Evolutionary conservation across 2,888 invertebrate species (phyloP).

Genomic region (Drosophila nr. fundita): DNA sequence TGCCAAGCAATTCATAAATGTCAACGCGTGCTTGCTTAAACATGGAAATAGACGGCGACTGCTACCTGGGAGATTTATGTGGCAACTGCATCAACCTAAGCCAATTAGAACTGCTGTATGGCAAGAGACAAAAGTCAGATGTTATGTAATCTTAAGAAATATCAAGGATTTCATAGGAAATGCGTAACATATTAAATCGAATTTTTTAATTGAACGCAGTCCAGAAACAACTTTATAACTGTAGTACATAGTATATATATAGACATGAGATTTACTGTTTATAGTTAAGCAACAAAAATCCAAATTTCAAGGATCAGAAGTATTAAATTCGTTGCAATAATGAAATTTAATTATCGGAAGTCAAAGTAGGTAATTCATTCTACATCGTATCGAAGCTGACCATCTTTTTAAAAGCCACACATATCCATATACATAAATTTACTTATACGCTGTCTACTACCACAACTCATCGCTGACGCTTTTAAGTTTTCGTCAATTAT

Average conservation of each 20-base stretch:
- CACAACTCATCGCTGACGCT: conserved; percentile 38
- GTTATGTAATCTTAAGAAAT: neutral
- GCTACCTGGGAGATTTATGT: conserved; percentile 45
- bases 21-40: conserved; percentile 66
- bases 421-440: neutral
- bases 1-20: conserved; percentile 81
- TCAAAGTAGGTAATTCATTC: neutral
- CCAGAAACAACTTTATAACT: neutral
- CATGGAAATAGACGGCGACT: conserved; percentile 32
- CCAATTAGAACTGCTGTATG: conserved; percentile 40
- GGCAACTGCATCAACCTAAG: conserved; percentile 30
- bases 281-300: neutral
- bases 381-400: neutral
- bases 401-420: neutral
- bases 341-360: neutral
- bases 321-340: neutral
- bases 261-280: neutral
- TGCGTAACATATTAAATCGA: neutral
- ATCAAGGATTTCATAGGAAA: neutral
- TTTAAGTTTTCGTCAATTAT: conserved; percentile 45
- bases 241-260: neutral
- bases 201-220: neutral
- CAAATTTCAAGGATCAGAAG: neutral
- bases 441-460: neutral
- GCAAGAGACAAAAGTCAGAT: neutral